These are phyloP conservation scores for Simalia tracyae DNA, from an alignment of 2,797 vertebrate species.

Conservation along the genomic window DNA sequence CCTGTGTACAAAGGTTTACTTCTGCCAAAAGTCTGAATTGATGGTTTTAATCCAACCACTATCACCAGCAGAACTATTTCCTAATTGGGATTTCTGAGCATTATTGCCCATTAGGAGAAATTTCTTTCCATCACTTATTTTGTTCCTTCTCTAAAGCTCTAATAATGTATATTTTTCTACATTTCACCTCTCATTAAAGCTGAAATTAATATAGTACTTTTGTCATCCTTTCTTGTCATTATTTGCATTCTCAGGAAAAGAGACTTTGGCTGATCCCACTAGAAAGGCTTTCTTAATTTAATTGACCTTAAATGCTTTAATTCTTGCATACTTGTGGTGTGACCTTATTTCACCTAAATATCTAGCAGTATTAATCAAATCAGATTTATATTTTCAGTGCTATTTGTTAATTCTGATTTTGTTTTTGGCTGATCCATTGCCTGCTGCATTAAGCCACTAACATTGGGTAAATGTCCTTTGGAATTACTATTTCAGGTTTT, in stretches of 20 bases:
- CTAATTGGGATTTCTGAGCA: conserved; percentile 15
- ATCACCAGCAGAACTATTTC: background rate
- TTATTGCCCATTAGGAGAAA: background rate
- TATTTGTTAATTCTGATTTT: background rate
- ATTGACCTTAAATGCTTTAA: conserved; percentile 10
- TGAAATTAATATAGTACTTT: background rate
- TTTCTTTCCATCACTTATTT: background rate
- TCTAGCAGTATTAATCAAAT: background rate
- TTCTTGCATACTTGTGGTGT: background rate
- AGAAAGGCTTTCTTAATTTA: conserved; percentile 10
- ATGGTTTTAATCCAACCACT: conserved; percentile 22
- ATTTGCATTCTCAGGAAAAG: conserved; percentile 11
- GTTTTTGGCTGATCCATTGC: background rate
- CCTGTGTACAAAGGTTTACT: background rate
- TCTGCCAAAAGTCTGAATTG: background rate
- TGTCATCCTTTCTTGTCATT: background rate
- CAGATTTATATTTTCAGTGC: background rate
- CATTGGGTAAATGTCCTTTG: background rate
- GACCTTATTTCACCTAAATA: conserved; percentile 9
- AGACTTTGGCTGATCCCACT: conserved; percentile 5
- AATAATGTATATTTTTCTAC: background rate
- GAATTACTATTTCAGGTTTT: conserved; percentile 5
- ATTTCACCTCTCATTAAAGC: background rate
- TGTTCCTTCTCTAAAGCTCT: background rate
- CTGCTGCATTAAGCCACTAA: background rate